These are phyloP conservation scores for Paradoxurus hermaphroditus DNA, from an alignment of 2,113 vertebrate species.

Conservation along the genomic window DNA sequence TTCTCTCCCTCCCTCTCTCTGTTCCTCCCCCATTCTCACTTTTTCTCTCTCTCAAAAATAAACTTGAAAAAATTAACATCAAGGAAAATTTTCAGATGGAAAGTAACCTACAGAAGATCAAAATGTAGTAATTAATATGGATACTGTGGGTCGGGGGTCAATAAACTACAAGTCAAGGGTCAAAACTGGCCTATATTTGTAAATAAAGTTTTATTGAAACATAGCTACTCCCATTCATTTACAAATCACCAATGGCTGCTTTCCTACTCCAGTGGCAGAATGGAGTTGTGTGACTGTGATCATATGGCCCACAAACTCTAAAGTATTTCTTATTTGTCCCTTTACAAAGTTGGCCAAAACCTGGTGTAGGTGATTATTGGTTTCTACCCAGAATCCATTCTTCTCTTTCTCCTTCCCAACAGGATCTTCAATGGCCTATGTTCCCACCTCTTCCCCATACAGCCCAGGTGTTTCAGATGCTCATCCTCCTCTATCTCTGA, in stretches of 20 bases:
- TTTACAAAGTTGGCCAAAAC: not conserved
- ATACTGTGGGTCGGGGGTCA: not conserved
- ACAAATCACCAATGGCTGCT: not conserved
- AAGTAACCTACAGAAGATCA: not conserved
- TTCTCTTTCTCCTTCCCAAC: not conserved
- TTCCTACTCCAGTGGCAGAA: not conserved
- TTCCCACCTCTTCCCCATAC: not conserved
- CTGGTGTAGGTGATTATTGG: not conserved
- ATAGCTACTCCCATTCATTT: not conserved
- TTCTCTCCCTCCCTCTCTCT: too few relatives aligned
- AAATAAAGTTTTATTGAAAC: constrained; percentile 18
- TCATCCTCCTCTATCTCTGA: not conserved
- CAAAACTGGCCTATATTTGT: not conserved
- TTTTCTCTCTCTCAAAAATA: too few relatives aligned
- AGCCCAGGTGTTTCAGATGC: not conserved
- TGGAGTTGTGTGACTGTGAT: not conserved
- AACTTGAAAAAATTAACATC: not conserved
- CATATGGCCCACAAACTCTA: not conserved
- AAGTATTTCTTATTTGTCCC: not conserved
- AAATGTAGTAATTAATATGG: not conserved
- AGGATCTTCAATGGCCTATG: not conserved
- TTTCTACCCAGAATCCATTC: not conserved
- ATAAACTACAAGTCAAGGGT: not conserved
- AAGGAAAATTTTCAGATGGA: not conserved
- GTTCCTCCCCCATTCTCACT: too few relatives aligned